phyloP scores from a whole-genome alignment of 2,113 vertebrate species.

The Notarius lentiginosus region DNA sequence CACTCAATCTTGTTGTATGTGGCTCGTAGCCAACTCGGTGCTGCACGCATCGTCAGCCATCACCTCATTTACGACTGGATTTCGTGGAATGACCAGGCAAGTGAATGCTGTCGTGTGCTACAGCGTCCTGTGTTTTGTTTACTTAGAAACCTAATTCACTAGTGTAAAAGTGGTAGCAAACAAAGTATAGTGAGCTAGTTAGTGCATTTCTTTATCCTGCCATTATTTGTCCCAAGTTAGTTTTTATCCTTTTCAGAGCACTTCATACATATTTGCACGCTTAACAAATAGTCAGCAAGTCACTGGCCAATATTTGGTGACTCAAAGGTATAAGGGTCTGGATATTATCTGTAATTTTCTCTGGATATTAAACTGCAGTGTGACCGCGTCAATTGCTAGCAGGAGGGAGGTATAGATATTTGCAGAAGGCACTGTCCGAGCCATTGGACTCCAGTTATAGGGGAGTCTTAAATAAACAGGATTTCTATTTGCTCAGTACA shows the following conservation, averaged over 20 bases:
- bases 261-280: not conserved
- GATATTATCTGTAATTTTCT: not conserved
- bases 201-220: not conserved
- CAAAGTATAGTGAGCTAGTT: not conserved
- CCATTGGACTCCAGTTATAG: not conserved
- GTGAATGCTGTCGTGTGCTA: not conserved
- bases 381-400: not conserved
- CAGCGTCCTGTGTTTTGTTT: not conserved
- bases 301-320: not conserved
- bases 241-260: not conserved
- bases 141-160: not conserved
- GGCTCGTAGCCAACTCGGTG: no score
- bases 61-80: no score
- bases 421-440: not conserved
- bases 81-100: no score
- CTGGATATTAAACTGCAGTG: not conserved
- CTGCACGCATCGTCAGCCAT: no score
- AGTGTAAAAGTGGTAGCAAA: not conserved
- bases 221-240: not conserved
- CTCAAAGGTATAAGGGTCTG: not conserved
- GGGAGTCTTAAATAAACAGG: not conserved
- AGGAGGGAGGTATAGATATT: not conserved
- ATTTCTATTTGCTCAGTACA: not conserved
- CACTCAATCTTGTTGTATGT: no score
- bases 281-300: not conserved